Base-by-base conservation (phyloP, 1,140 invertebrate species). In the Sarcophaga bullata region DNA sequence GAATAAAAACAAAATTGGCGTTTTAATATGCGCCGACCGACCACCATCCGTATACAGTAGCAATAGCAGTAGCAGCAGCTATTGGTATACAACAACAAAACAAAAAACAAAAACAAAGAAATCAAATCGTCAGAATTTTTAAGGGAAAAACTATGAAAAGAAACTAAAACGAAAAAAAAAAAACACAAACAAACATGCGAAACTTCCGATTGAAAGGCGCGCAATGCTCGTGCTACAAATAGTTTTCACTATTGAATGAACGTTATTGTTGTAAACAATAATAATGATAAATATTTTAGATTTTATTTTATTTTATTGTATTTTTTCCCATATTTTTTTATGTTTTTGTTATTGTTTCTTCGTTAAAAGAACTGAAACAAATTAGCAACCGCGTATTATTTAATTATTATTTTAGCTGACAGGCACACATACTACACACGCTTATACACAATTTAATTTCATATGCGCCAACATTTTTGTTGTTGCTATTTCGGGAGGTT, bases 241-340 rank as follows among this genome's bases (percentile, higher is more conserved):
- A 72, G 62, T 72, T 72, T 9, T 72, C 8, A 80, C 80, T 48
- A 50, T 47, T 80, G 80, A 80, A 80, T 80, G 80, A 58, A 80
- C 80, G 47, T 49, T 54, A n/a, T 62, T 80, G 80, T 80, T 80
- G 48, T 80, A 46, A 46, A 46, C 75, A 78, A 48, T 76, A 25
- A 48, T 37, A 37, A 37, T 37, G 25, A 37, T 37, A 37, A 37
- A 37, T 37, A 80, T 80, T 48, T 46, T 25, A 15, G 17, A 37
- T 37, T 37, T 37, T 37, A n/a, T n/a, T n/a, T n/a, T n/a, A n/a
- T n/a, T n/a, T n/a, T n/a, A n/a, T n/a, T n/a, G n/a, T n/a, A n/a
- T n/a, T 37, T 37, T 37, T 37, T 37, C 4, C 25, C 25, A 37
- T 37, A n/a, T 37, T 37, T 37, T 1, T 37, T 37, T 37, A 37